Conservation (phyloP, 1,140 invertebrate genomes). For the Bombus breviceps region DNA sequence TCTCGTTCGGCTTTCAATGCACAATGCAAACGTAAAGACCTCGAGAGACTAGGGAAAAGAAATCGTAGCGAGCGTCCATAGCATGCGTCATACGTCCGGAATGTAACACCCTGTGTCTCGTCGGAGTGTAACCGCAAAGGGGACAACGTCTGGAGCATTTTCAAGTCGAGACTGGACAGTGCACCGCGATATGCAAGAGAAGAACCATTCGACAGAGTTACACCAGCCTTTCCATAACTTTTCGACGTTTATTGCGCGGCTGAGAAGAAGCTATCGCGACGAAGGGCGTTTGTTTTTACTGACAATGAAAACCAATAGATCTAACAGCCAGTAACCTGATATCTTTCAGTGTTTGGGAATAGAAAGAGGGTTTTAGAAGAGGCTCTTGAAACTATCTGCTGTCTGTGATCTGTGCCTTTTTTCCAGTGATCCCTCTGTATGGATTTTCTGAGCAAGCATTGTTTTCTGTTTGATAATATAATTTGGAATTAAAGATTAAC, state of each 20-base stretch:
- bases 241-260: background rate
- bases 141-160: constrained; percentile 58
- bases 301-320: constrained; percentile 4
- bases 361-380: background rate
- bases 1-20: constrained; percentile 33
- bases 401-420: background rate
- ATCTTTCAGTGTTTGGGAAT: background rate
- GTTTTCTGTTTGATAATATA: background rate
- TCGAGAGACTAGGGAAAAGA: constrained; percentile 58
- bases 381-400: background rate
- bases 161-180: constrained; percentile 22
- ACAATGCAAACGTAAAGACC: constrained; percentile 27
- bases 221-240: constrained; percentile 5
- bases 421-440: background rate
- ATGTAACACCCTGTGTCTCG: constrained; percentile 75
- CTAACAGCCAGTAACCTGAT: background rate
- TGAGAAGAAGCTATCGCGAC: background rate
- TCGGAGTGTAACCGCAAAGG: constrained; percentile 62
- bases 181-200: background rate
- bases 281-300: background rate
- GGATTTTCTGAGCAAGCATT: background rate
- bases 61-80: constrained; percentile 67
- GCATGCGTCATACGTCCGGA: constrained; percentile 78
- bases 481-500: background rate
- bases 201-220: constrained; percentile 13